These are phyloP conservation scores for Streblospio benedicti DNA, from an alignment of 1,140 invertebrate species.

Conservation along the genomic window DNA sequence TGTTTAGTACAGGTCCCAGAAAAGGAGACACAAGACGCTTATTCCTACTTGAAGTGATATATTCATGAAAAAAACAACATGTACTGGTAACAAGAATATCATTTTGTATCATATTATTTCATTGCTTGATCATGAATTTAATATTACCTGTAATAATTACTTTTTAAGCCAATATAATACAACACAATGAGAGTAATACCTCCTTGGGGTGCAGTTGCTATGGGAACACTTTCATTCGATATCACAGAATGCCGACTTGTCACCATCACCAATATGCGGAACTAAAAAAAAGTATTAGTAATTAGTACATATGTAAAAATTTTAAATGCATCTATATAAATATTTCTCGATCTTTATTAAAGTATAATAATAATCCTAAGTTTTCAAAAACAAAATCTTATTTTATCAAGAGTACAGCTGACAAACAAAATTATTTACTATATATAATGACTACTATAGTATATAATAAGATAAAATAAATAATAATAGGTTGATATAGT, in stretches of 20 bases:
- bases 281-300: conserved; percentile 54
- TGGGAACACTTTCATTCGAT: conserved; percentile 69
- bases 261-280: conserved; percentile 64
- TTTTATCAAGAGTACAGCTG: not conserved
- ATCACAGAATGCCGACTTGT: conserved; percentile 62
- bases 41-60: too few relatives aligned
- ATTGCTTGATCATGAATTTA: not conserved
- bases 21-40: too few relatives aligned
- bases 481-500: too few relatives aligned
- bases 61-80: conserved; percentile 46
- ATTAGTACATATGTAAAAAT: not conserved
- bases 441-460: not conserved
- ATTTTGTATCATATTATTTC: not conserved
- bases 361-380: too few relatives aligned
- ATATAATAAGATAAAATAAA: not conserved
- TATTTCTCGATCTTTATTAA: conserved; percentile 3
- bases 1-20: too few relatives aligned
- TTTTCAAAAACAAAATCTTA: not conserved
- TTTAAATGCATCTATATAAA: conserved; percentile 12
- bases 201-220: conserved; percentile 58
- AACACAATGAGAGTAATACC: conserved; percentile 26
- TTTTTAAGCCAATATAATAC: not conserved
- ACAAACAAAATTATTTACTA: not conserved
- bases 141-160: not conserved
- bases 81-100: not conserved